phyloP scores from a whole-genome alignment of 2,113 vertebrate species.

The Anguilla rostrata region DNA sequence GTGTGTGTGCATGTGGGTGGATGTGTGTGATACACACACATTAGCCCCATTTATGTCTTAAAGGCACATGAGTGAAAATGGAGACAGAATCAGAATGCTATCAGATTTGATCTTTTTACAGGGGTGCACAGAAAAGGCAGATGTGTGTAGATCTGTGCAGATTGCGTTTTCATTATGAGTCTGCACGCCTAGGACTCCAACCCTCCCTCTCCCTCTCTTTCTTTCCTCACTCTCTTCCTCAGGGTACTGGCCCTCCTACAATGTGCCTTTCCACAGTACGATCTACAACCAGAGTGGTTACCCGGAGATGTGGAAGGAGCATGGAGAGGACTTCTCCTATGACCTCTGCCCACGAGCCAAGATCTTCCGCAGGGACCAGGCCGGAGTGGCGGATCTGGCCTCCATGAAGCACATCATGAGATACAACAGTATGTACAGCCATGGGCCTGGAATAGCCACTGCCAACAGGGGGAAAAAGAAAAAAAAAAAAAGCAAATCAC shows the following conservation, averaged over 20 bases:
- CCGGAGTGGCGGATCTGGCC: conserved; percentile 70
- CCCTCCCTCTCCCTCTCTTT: neutral
- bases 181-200: neutral
- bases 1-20: too few relatives aligned
- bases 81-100: neutral
- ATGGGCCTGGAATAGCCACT: neutral
- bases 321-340: conserved; percentile 83
- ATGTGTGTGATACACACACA: too few relatives aligned
- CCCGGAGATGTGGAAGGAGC: conserved; percentile 64
- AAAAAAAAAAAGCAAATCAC: neutral
- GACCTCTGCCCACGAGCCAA: conserved; percentile 86
- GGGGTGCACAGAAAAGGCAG: neutral
- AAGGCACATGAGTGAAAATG: neutral
- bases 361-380: conserved; percentile 88
- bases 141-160: neutral
- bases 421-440: conserved; percentile 82
- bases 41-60: too few relatives aligned
- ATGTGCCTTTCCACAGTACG: conserved; percentile 81
- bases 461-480: neutral
- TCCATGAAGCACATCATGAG: conserved; percentile 88
- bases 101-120: too few relatives aligned
- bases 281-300: conserved; percentile 86
- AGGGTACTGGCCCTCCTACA: conserved; percentile 93
- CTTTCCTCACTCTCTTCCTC: conserved; percentile 14
- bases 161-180: neutral